Evolutionary conservation across 2,113 vertebrate species (phyloP).

Genomic region (Mormoops blainvillei): DNA sequence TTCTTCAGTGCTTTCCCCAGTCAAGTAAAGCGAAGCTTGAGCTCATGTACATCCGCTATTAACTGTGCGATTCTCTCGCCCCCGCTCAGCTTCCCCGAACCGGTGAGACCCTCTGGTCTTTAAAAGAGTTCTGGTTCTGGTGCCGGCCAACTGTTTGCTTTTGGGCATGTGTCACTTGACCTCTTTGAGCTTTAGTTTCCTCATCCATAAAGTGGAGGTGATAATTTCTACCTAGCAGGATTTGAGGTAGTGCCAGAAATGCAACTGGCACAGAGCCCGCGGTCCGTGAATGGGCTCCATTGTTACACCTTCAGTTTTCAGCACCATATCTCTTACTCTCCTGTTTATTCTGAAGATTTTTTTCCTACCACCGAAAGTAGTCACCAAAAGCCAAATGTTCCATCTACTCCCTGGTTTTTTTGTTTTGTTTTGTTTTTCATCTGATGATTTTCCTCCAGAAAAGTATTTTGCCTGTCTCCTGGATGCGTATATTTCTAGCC

Average conservation of each 20-base stretch:
- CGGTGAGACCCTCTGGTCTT: neutral
- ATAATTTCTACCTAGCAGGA: neutral
- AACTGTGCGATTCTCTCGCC: neutral
- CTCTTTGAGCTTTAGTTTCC: neutral
- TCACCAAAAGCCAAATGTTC: neutral
- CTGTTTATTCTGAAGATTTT: neutral
- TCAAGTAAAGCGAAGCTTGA: neutral
- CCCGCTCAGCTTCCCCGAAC: neutral
- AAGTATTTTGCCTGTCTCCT: neutral
- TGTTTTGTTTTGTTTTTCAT: neutral
- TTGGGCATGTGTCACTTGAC: neutral
- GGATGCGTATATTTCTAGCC: neutral
- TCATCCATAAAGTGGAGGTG: neutral
- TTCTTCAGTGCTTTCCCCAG: neutral
- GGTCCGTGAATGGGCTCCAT: neutral
- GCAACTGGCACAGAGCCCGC: rapidly evolving
- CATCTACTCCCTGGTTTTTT: neutral
- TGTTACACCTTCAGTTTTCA: neutral
- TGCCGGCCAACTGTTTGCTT: neutral
- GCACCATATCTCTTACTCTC: neutral
- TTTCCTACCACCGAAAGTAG: neutral
- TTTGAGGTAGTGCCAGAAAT: neutral
- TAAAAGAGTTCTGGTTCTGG: neutral
- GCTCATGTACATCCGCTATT: neutral
- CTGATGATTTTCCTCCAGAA: neutral